These are phyloP conservation scores for Seira sanloemensis DNA, from an alignment of 2,888 invertebrate genomes.

Conservation along the genomic window DNA sequence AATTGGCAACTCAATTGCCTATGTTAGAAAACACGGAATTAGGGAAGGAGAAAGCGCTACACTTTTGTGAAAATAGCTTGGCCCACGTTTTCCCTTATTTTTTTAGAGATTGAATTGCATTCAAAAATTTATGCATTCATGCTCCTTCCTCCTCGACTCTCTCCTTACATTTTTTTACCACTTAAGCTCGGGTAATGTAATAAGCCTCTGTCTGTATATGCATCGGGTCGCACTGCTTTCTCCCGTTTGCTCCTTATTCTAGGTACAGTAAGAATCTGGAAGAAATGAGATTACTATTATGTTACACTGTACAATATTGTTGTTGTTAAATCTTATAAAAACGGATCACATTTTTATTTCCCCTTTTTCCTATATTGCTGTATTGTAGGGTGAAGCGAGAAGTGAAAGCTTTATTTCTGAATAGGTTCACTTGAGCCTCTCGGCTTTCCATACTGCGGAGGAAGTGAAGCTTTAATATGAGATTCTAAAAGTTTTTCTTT, in stretches of 20 bases:
- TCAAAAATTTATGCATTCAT: slow-evolving; percentile 14
- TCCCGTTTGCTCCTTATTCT: slow-evolving; percentile 6
- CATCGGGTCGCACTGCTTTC: slow-evolving; percentile 9
- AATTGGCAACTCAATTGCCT: slow-evolving; percentile 9
- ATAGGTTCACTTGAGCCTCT: slow-evolving; percentile 55
- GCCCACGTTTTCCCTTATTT: not conserved
- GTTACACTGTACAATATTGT: slow-evolving; percentile 45
- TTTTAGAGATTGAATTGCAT: not conserved
- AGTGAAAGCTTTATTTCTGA: slow-evolving; percentile 41
- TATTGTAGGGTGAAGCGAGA: slow-evolving; percentile 8
- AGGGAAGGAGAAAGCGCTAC: not conserved
- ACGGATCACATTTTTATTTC: slow-evolving; percentile 58
- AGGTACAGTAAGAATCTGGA: slow-evolving; percentile 17
- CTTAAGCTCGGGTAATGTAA: slow-evolving; percentile 12
- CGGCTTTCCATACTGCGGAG: slow-evolving; percentile 62
- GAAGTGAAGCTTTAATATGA: slow-evolving; percentile 54
- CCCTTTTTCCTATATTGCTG: slow-evolving; percentile 24
- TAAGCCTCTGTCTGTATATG: not conserved
- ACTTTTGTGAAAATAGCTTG: not conserved
- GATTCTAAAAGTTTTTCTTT: slow-evolving; percentile 18
- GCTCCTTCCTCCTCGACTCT: slow-evolving; percentile 2
- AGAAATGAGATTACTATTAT: slow-evolving; percentile 9
- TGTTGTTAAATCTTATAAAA: slow-evolving; percentile 63
- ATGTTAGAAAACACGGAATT: not conserved
- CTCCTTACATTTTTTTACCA: slow-evolving; percentile 8